Percentiles rank a stretch among this genome's conserved stretches.
Evolutionary conservation across 2,797 vertebrate species (phyloP).

Genomic region (Peromyscus aztecus): DNA sequence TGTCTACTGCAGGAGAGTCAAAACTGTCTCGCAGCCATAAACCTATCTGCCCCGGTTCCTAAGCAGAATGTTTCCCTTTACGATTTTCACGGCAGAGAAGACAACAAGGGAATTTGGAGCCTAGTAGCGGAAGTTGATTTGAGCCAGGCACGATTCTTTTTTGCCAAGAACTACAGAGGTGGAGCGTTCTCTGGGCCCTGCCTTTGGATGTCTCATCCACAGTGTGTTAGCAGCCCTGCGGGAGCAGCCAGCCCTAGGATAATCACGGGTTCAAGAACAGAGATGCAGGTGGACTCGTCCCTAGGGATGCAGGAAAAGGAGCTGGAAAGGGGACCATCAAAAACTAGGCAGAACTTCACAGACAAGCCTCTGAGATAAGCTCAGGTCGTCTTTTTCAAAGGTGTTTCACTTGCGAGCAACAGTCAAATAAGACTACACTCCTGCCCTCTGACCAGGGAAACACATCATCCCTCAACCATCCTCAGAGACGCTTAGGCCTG

Average conservation of each 20-base stretch:
- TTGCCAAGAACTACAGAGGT: conserved; percentile 7
- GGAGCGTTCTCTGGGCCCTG: background rate
- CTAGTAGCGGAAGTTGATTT: background rate
- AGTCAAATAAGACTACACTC: background rate
- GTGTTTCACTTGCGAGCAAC: background rate
- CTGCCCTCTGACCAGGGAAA: background rate
- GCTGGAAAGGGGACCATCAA: background rate
- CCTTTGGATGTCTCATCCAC: background rate
- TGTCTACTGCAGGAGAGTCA: background rate
- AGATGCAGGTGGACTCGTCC: background rate
- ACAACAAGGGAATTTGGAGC: conserved; percentile 44
- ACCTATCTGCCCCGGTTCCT: background rate
- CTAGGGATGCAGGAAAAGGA: background rate
- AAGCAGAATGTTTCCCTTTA: conserved; percentile 24
- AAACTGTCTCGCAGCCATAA: background rate
- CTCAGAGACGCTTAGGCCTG: background rate
- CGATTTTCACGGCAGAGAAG: background rate
- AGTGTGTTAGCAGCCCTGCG: background rate
- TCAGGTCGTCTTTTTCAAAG: background rate
- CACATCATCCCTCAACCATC: background rate
- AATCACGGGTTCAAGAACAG: background rate
- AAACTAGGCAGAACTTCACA: background rate
- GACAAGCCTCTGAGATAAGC: background rate
- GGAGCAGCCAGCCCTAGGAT: background rate
- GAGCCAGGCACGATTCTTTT: conserved; percentile 27